Percentiles rank a stretch among this genome's conserved stretches.
These are phyloP conservation scores for Acipenser transmontanus DNA, from an alignment of 2,797 vertebrate species.

Conservation along the genomic window DNA sequence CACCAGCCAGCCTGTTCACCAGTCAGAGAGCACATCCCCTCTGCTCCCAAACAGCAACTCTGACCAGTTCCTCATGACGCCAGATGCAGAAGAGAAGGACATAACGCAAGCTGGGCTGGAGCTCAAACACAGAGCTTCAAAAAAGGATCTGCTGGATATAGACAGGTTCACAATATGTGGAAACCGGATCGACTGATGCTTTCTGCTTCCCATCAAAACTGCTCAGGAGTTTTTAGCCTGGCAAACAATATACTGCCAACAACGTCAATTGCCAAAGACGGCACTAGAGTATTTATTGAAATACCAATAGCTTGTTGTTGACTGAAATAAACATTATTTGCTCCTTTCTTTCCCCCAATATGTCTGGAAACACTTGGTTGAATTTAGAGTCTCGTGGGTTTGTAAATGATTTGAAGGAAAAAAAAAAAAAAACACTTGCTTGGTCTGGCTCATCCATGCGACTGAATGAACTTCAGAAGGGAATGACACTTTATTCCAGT, in stretches of 20 bases:
- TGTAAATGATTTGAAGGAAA: neutral
- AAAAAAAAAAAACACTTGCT: neutral
- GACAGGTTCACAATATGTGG: conserved; percentile 97
- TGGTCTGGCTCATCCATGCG: neutral
- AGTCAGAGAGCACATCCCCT: conserved; percentile 52
- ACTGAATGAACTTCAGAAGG: neutral
- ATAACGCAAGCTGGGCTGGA: conserved; percentile 59
- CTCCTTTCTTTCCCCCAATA: neutral
- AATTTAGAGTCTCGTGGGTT: neutral
- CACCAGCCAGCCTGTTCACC: conserved; percentile 71
- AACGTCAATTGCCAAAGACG: conserved; percentile 47
- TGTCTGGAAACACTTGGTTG: neutral
- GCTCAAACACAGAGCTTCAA: conserved; percentile 70
- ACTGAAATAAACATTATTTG: conserved; percentile 15
- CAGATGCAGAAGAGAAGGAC: conserved; percentile 84
- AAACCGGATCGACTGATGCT: conserved; percentile 84
- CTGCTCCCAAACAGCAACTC: conserved; percentile 69
- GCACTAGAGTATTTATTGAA: conserved; percentile 76
- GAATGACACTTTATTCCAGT: neutral
- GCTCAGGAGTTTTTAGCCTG: conserved; percentile 38
- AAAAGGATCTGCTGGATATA: conserved; percentile 89
- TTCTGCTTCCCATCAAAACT: conserved; percentile 23
- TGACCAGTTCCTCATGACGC: conserved; percentile 84
- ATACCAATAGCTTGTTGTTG: conserved; percentile 65
- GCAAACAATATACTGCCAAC: conserved; percentile 27